Percentiles rank a stretch among this genome's conserved stretches.
Evolutionary conservation across 1,140 invertebrate species (phyloP).

Genomic region (Drosophila lowei): DNA sequence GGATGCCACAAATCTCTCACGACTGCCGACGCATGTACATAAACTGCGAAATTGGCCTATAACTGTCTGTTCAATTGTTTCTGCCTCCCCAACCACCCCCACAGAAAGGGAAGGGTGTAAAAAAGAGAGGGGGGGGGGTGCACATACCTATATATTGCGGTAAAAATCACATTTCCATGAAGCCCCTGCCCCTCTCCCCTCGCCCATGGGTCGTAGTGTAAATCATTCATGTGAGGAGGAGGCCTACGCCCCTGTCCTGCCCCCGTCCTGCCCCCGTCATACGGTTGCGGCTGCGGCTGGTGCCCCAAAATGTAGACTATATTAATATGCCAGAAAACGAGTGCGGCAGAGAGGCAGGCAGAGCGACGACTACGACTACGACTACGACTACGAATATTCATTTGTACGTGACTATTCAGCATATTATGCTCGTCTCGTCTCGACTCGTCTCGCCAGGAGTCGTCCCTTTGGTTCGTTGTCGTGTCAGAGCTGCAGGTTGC

Average conservation of each 20-base stretch:
- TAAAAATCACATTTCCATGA: constrained; percentile 78
- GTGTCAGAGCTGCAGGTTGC: constrained; percentile 13
- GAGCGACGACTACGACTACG: too few relatives aligned
- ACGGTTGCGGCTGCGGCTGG: too few relatives aligned
- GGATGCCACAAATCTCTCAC: constrained; percentile 64
- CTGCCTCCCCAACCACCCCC: constrained; percentile 32
- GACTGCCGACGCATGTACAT: constrained; percentile 73
- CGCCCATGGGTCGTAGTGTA: constrained; percentile 30
- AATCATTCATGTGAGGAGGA: constrained; percentile 66
- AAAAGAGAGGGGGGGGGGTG: not conserved
- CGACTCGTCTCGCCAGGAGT: constrained; percentile 16
- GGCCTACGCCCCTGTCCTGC: too few relatives aligned
- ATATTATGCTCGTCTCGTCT: constrained; percentile 65
- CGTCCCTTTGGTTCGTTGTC: constrained; percentile 9
- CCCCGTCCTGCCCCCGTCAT: too few relatives aligned
- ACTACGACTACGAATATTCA: constrained; percentile 70
- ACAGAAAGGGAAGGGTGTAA: not conserved
- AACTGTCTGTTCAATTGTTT: constrained; percentile 81
- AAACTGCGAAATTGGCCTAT: constrained; percentile 76
- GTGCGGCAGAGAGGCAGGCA: constrained; percentile 20
- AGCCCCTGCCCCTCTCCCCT: not conserved
- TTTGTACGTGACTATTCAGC: constrained; percentile 80
- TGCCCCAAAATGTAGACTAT: constrained; percentile 72
- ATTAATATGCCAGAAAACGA: constrained; percentile 79
- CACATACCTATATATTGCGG: constrained; percentile 75